These are phyloP conservation scores for Antheraea mylitta DNA, from an alignment of 1,140 invertebrate species.

Conservation along the genomic window DNA sequence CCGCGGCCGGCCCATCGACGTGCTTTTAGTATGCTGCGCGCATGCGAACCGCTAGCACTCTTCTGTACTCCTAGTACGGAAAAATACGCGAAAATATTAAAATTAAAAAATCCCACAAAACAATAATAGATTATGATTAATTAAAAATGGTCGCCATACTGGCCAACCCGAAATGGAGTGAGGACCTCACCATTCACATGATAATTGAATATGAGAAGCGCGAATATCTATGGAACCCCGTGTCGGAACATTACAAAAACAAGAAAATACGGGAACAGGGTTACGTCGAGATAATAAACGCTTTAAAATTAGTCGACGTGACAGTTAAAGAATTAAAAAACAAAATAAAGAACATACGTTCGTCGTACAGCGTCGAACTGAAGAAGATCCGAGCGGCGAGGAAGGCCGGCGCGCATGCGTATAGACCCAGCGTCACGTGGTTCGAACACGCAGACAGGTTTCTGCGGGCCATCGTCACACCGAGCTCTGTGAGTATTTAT, in stretches of 20 bases:
- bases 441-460: conserved; percentile 78
- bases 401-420: conserved; percentile 73
- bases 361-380: conserved; percentile 74
- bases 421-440: conserved; percentile 76
- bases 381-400: conserved; percentile 76
- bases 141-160: conserved; percentile 69
- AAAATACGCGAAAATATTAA: conserved; percentile 50
- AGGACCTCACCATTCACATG: conserved; percentile 72
- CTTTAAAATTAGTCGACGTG: conserved; percentile 65
- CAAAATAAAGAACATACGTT: conserved; percentile 76
- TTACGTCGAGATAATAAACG: conserved; percentile 72
- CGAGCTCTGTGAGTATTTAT: conserved; percentile 69
- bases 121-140: conserved; percentile 26
- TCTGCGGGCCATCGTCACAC: conserved; percentile 75
- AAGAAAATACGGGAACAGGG: conserved; percentile 73
- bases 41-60: conserved; percentile 76
- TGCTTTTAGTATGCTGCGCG: conserved; percentile 79
- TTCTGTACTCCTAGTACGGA: conserved; percentile 65
- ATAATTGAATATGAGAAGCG: conserved; percentile 74
- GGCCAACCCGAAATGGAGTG: conserved; percentile 75
- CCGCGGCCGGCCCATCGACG: conserved; percentile 59
- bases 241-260: conserved; percentile 73
- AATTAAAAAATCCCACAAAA: conserved; percentile 30
- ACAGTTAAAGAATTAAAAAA: conserved; percentile 75
- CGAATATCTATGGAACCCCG: conserved; percentile 73